Evolutionary conservation across 1,140 invertebrate genomes (phyloP).

Genomic region (Rhagoletis zephyria): DNA sequence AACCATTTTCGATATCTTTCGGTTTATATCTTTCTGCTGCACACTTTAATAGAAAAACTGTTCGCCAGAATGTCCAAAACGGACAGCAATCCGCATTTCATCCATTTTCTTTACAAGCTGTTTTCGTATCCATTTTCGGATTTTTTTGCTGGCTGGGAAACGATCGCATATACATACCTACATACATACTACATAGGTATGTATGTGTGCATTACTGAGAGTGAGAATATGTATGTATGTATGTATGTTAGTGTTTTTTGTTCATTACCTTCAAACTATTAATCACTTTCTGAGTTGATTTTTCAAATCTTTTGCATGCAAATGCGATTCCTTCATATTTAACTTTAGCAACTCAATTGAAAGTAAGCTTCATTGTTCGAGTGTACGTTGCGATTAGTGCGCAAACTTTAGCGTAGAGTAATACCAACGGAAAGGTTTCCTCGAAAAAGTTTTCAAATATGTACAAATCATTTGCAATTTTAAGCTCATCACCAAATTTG

Average conservation of each 20-base stretch:
- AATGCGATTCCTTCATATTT: background rate
- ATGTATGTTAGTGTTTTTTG: background rate
- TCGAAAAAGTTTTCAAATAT: slow-evolving; percentile 8
- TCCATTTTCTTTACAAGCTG: too few species aligned
- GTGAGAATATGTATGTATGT: background rate
- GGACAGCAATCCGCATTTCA: too few species aligned
- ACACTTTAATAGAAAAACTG: too few species aligned
- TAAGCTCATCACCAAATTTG: background rate
- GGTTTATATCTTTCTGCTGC: too few species aligned
- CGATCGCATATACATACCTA: too few species aligned
- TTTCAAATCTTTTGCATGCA: slow-evolving; percentile 12
- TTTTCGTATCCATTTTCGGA: too few species aligned
- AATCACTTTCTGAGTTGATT: slow-evolving; percentile 27
- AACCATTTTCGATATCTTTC: too few species aligned
- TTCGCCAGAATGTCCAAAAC: too few species aligned
- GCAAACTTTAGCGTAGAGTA: background rate
- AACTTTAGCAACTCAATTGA: slow-evolving; percentile 9
- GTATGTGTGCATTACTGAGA: too few species aligned
- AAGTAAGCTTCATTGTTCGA: background rate
- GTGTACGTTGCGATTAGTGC: background rate
- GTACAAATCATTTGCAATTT: slow-evolving; percentile 41
- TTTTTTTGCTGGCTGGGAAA: too few species aligned
- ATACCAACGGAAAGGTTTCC: background rate
- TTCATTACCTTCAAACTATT: slow-evolving; percentile 40
- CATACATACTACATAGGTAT: too few species aligned